These are phyloP conservation scores for Oscheius sp. DNA, from an alignment of 2,888 invertebrate genomes.

Conservation along the genomic window DNA sequence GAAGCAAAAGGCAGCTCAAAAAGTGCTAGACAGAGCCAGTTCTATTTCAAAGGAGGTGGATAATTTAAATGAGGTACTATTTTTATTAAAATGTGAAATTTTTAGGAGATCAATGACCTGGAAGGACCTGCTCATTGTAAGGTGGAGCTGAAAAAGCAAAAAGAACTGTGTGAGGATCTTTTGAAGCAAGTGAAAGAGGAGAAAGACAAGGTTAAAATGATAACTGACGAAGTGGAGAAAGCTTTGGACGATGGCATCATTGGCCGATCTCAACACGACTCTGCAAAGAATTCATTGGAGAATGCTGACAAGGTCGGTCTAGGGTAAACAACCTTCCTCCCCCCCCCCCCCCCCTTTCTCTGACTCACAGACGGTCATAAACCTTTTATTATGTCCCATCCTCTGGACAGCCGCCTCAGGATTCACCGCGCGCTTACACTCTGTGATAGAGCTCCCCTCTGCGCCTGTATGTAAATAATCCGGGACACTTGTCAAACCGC, in stretches of 20 bases:
- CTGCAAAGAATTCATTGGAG: constrained; percentile 34
- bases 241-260: constrained; percentile 39
- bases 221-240: constrained; percentile 35
- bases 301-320: constrained; percentile 46
- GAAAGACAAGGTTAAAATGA: constrained; percentile 62
- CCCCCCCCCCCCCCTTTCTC: background rate
- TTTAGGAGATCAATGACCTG: constrained; percentile 44
- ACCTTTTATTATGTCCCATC: background rate
- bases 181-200: constrained; percentile 53
- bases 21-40: constrained; percentile 74
- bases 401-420: background rate
- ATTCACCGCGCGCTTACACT: constrained; percentile 7
- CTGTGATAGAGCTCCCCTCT: background rate
- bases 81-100: background rate
- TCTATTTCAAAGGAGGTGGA: background rate
- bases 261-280: constrained; percentile 38
- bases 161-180: constrained; percentile 65
- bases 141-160: constrained; percentile 74
- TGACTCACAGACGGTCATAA: background rate
- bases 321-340: background rate
- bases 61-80: background rate
- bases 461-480: constrained; percentile 23
- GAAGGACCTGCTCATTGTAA: constrained; percentile 52
- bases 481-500: background rate
- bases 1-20: constrained; percentile 38